A percentile compares a stretch with the other conserved stretches of the same genome.
Conservation (phyloP, 2,797 vertebrate genomes). For the Rhadinocentrus ornatus region DNA sequence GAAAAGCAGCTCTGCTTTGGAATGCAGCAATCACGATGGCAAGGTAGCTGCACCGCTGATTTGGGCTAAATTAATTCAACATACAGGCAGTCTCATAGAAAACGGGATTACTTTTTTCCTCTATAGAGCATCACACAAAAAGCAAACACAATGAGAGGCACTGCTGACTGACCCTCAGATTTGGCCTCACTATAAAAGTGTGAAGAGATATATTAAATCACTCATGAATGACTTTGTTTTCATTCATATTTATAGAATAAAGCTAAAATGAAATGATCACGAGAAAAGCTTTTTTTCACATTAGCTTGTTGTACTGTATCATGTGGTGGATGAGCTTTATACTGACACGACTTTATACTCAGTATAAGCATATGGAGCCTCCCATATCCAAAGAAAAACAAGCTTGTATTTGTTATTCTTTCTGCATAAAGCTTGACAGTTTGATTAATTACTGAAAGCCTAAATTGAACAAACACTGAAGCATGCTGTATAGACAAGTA, state of each 20-base stretch:
- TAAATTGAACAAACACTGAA: not conserved
- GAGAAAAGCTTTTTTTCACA: conserved; percentile 15
- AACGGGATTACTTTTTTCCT: conserved; percentile 37
- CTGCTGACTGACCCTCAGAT: conserved; percentile 4
- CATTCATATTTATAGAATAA: not conserved
- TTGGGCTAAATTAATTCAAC: conserved; percentile 53
- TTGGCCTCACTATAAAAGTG: too few species aligned
- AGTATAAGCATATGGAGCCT: conserved; percentile 7
- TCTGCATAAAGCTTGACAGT: not conserved
- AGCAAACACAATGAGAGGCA: conserved; percentile 2
- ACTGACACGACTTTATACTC: conserved; percentile 8
- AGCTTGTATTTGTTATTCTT: conserved; percentile 32
- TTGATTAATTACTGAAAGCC: conserved; percentile 14
- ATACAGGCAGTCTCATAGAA: conserved; percentile 24
- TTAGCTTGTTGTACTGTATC: conserved; percentile 22
- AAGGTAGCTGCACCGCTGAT: conserved; percentile 51
- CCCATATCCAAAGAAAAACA: conserved; percentile 33
- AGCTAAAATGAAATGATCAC: conserved; percentile 8
- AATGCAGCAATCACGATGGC: conserved; percentile 52
- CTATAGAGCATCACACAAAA: conserved; percentile 9
- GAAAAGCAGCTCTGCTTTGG: conserved; percentile 50
- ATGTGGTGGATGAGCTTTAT: conserved; percentile 18
- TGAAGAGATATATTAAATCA: not conserved
- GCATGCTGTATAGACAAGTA: too few species aligned
- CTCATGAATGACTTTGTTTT: conserved; percentile 4